These are phyloP conservation scores for Dermatemys mawii DNA, from an alignment of 2,113 vertebrate species.

Conservation along the genomic window DNA sequence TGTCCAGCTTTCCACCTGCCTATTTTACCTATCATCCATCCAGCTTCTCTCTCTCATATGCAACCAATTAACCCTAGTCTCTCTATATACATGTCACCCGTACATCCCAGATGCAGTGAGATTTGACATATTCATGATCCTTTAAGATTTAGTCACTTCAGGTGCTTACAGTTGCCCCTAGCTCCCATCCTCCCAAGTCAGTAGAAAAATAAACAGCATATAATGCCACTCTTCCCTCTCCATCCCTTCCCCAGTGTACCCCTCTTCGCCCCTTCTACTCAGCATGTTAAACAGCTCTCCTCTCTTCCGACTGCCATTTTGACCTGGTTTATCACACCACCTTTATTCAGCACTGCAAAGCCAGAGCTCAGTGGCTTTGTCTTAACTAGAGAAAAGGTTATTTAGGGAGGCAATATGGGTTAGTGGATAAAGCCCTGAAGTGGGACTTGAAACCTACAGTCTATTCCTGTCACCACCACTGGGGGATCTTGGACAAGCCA, in stretches of 20 bases:
- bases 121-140: neutral
- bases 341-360: neutral
- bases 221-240: neutral
- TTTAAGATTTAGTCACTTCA: neutral
- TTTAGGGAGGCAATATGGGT: neutral
- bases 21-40: neutral
- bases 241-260: neutral
- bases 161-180: neutral
- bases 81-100: neutral
- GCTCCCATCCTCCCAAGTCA: neutral
- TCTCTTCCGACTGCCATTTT: neutral
- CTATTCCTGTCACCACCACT: neutral
- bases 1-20: no score
- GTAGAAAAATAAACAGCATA: neutral
- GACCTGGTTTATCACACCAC: neutral
- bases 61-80: rapidly evolving
- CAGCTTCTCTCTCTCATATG: neutral
- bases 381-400: neutral
- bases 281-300: neutral
- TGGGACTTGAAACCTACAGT: neutral
- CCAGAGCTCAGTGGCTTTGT: neutral
- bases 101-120: neutral
- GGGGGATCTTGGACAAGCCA: neutral
- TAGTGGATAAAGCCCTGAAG: neutral
- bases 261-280: neutral